Evolutionary conservation across 2,888 invertebrate species (phyloP), one percentile per base, ranked within the genome.

Genomic region (Catocala fraxini): DNA sequence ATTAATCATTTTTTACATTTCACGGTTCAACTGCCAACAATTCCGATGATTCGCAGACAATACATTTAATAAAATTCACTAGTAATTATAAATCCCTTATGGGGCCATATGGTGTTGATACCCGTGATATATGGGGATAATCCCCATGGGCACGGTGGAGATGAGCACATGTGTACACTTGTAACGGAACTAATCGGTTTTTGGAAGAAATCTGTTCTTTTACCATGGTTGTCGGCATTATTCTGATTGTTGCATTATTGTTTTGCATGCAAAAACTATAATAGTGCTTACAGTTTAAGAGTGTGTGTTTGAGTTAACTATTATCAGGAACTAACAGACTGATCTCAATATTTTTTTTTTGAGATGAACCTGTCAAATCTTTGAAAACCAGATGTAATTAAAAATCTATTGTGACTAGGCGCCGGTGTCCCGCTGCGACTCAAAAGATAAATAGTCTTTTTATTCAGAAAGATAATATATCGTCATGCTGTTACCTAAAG

Each of bases 131-230:
- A 69, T 66, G 72, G 79, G 73, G 80, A 67, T 66, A 64, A 61
- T 71, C 69, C 77, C 81, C 75, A 58, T 59, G 80, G 77, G 75
- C 66, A 70, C 51, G 55, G 15, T 34, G 41, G 70, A 71, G 84
- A 83, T 73, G 80, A 77, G 75, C 86, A 82, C 89, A 89, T 89
- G 89, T 90, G 91, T 81, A 80, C 80, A 87, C 90, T 91, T 89
- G 90, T 88, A 79, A 77, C 86, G 90, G 88, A 91, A 92, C 92
- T 90, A 93, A 93, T 92, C 89, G 88, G 87, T 77, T 84, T 82
- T 87, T 79, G 71, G 65, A 78, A 74, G 75, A 74, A 78, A 80
- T 81, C 79, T 75, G 71, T 68, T 67, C 63, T 69, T 81, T 79
- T 52, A 68, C 52, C 65, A 80, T 73, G 83, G 79, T 75, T 75